Evolutionary conservation across 2,888 invertebrate species (phyloP), one percentile per base, ranked within the genome.

Genomic region (Phasia obesa): DNA sequence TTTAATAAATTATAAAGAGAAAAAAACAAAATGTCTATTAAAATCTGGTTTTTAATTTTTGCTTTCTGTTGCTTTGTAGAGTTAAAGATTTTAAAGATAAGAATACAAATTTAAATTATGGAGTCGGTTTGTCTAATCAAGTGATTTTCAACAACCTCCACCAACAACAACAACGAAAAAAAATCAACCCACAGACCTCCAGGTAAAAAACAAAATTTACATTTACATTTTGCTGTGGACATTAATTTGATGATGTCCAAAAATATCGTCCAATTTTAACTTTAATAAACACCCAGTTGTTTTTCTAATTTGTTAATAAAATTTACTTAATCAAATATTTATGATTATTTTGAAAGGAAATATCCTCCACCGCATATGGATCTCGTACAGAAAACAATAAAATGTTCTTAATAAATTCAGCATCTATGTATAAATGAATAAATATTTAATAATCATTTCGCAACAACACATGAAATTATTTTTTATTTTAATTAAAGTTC

Each of bases 111-210:
- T 71, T 47, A 47, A 78, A 71, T 71, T 70, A 75, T 60, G 78
- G 77, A 82, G 78, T 74, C 82, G 19, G 51, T 21, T 70, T 82
- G 82, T 82, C 82, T 82, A 78, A 69, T 69, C 73, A 78, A 62
- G 15, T 47, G 53, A 27, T 55, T 60, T 53, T 19, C n/a, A 7
- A 31, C 25, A 9, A 11, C 5, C 27, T n/a, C 2, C 31, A 64
- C 4, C 17, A 35, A 35, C 17, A 49, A 6, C 2, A 19, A n/a
- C n/a, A n/a, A n/a, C n/a, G n/a, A n/a, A n/a, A 25, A 51, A 4
- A 0, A 15, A 38, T 4, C 42, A 59, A 23, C 9, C 38, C 23
- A 44, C n/a, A 51, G 42, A 69, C 23, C 60, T 60, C 31, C 44
- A 15, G 38, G 19, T 59, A 25, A 4, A 51, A 60, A 19, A 1